Conservation (phyloP, 2,113 vertebrate species). For the Dolichallabes microphthalmus region DNA sequence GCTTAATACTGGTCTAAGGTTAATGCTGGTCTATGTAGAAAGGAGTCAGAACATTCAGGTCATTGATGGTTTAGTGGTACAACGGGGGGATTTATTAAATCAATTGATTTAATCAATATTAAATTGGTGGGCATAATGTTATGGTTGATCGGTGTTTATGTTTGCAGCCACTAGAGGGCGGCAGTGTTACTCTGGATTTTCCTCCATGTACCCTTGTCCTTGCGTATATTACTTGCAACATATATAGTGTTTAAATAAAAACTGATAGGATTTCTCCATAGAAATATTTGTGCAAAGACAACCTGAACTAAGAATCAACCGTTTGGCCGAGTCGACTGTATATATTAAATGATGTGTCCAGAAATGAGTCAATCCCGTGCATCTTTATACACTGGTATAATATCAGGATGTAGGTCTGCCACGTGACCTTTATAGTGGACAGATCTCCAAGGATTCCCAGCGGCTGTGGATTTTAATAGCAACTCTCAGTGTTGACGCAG, state of each 20-base stretch:
- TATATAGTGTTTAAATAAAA: not conserved
- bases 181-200: not conserved
- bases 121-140: too few species aligned
- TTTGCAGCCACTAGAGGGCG: constrained; percentile 30
- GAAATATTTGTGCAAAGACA: not conserved
- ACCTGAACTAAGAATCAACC: not conserved
- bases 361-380: not conserved
- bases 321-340: not conserved
- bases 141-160: too few species aligned
- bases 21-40: too few species aligned
- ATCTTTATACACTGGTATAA: not conserved
- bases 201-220: too few species aligned
- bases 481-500: not conserved
- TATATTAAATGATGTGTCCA: not conserved
- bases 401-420: not conserved
- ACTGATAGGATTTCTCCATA: too few species aligned
- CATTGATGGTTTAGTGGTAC: too few species aligned
- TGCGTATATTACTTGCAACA: not conserved
- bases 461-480: not conserved
- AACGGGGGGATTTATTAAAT: too few species aligned
- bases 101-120: too few species aligned
- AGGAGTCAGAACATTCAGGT: too few species aligned
- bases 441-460: constrained; percentile 16
- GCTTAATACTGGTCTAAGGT: too few species aligned
- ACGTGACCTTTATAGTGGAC: not conserved